Evolutionary conservation across 2,797 vertebrate species (phyloP).

Genomic region (Adelosebastes latens): DNA sequence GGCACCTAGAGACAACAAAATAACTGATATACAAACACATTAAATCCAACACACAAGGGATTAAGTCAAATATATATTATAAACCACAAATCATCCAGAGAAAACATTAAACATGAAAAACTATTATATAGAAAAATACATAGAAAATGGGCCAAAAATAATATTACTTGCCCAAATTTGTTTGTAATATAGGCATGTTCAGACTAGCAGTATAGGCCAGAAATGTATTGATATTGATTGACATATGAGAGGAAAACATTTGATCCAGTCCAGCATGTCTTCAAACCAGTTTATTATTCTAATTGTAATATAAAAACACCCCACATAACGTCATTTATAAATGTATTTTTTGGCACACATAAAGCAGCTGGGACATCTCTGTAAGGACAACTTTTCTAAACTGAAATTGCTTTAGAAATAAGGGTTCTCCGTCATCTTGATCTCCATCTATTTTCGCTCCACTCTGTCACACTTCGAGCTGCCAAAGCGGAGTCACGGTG

Average conservation of each 20-base stretch:
- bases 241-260: not conserved
- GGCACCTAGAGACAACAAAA: too few relatives aligned
- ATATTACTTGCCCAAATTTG: too few relatives aligned
- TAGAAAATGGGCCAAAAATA: too few relatives aligned
- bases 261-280: not conserved
- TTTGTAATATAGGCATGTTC: too few relatives aligned
- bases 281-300: not conserved
- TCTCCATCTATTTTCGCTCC: not conserved
- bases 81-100: too few relatives aligned
- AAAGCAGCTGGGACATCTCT: not conserved
- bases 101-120: too few relatives aligned
- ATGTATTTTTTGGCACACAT: not conserved
- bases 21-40: too few relatives aligned
- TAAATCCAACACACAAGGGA: too few relatives aligned
- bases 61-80: too few relatives aligned
- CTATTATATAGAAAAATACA: too few relatives aligned
- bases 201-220: fast-evolving
- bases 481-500: not conserved
- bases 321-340: not conserved
- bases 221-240: too few relatives aligned
- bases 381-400: not conserved
- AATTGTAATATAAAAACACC: not conserved
- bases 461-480: not conserved
- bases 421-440: not conserved
- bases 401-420: not conserved